These are phyloP conservation scores for Epinephelus fuscoguttatus DNA, from an alignment of 2,113 vertebrate genomes.

Conservation along the genomic window DNA sequence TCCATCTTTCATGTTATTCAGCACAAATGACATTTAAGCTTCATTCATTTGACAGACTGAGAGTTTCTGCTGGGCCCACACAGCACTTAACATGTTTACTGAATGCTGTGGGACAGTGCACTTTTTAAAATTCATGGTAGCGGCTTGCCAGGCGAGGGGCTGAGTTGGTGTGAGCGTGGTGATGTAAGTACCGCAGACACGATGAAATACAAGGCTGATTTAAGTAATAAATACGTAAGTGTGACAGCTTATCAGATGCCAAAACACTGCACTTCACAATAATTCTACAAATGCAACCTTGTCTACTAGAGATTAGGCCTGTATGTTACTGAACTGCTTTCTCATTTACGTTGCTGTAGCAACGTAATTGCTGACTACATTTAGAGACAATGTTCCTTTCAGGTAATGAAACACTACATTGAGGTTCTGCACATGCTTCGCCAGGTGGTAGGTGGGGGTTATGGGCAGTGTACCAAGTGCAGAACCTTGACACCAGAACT, in stretches of 20 bases:
- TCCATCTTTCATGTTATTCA: slow-evolving; percentile 7
- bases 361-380: too few species aligned
- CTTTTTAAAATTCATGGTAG: background rate
- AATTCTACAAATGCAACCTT: too few species aligned
- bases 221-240: background rate
- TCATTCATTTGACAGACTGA: slow-evolving; percentile 13
- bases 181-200: background rate
- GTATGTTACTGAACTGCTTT: too few species aligned
- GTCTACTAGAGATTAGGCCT: too few species aligned
- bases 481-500: too few species aligned
- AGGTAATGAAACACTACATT: too few species aligned
- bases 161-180: background rate
- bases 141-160: background rate
- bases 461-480: too few species aligned
- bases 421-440: too few species aligned
- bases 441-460: too few species aligned
- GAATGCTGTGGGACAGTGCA: background rate
- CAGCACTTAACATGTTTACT: slow-evolving; percentile 18
- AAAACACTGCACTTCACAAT: background rate
- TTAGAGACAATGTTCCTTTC: too few species aligned
- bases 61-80: background rate
- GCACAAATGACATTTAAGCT: slow-evolving; percentile 30
- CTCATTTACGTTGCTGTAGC: too few species aligned
- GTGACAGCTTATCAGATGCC: background rate
- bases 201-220: background rate